Percentiles rank a stretch among this genome's conserved stretches.
Evolutionary conservation across 2,888 invertebrate species (phyloP).

Genomic region (Glaucopsyche alexis): DNA sequence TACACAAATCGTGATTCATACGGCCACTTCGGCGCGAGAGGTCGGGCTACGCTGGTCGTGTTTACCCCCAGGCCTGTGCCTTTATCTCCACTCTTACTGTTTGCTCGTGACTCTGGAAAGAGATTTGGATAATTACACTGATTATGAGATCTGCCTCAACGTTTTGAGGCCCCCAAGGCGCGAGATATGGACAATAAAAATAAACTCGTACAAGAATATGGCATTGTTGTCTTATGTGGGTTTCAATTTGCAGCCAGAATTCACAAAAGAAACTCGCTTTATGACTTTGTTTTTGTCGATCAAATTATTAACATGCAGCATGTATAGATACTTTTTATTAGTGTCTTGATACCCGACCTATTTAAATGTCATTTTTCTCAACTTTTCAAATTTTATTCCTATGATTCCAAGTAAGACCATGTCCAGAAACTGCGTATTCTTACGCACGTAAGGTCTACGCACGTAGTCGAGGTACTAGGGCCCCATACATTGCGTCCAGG

Average conservation of each 20-base stretch:
- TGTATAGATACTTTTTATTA: not conserved
- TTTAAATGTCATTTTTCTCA: too few species aligned
- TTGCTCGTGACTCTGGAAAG: constrained; percentile 75
- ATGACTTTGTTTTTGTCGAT: not conserved
- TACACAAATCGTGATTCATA: constrained; percentile 43
- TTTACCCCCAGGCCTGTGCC: constrained; percentile 64
- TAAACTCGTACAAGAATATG: constrained; percentile 31
- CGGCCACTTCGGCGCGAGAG: constrained; percentile 40
- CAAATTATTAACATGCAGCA: not conserved
- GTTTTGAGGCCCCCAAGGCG: constrained; percentile 41
- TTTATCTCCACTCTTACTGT: constrained; percentile 72
- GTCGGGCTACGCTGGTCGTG: constrained; percentile 52
- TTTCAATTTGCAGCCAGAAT: not conserved
- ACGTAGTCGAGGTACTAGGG: too few species aligned
- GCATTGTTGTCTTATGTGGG: not conserved
- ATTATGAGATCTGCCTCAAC: constrained; percentile 61
- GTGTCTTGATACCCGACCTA: too few species aligned
- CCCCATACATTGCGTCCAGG: too few species aligned
- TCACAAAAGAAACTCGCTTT: not conserved
- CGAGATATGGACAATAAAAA: constrained; percentile 42
- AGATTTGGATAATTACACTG: constrained; percentile 76
- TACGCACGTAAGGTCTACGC: too few species aligned
- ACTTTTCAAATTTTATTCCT: too few species aligned
- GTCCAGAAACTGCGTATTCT: too few species aligned
- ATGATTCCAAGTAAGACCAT: too few species aligned